Conservation (phyloP, 2,888 invertebrate species). For the Brachynemurus nebulosus region DNA sequence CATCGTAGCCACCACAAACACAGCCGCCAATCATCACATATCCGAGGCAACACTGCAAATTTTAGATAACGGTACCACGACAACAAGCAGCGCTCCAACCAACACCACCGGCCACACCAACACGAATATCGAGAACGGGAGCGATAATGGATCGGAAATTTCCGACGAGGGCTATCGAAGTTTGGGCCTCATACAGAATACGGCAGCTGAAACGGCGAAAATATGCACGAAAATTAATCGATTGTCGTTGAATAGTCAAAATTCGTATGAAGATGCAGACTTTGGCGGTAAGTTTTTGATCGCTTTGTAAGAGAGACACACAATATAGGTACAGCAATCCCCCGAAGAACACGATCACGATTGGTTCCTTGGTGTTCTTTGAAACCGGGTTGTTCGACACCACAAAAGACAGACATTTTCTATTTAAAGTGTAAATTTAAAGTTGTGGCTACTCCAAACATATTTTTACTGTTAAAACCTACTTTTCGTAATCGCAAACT, state of each 20-base stretch:
- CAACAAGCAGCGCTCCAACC: constrained; percentile 21
- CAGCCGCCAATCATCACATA: constrained; percentile 29
- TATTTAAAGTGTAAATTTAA: too few relatives aligned
- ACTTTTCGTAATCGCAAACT: too few relatives aligned
- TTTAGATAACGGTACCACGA: constrained; percentile 18
- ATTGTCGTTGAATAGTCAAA: constrained; percentile 56
- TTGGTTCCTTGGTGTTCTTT: too few relatives aligned
- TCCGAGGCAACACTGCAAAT: constrained; percentile 30
- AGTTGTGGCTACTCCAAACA: too few relatives aligned
- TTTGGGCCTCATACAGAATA: constrained; percentile 50
- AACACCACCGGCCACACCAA: constrained; percentile 21
- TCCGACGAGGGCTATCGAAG: constrained; percentile 78
- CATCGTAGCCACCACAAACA: constrained; percentile 22
- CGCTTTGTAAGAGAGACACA: too few relatives aligned
- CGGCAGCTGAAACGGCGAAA: constrained; percentile 25
- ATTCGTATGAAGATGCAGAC: constrained; percentile 58
- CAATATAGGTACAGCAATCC: too few relatives aligned
- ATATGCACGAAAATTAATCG: constrained; percentile 31
- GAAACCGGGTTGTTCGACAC: too few relatives aligned
- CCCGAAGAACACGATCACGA: too few relatives aligned
- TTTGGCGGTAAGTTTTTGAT: constrained; percentile 45
- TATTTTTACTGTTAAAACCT: too few relatives aligned
- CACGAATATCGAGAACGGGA: constrained; percentile 42
- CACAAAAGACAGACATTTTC: too few relatives aligned
- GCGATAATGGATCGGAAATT: constrained; percentile 71